These are phyloP conservation scores for Sepiola atlantica DNA, from an alignment of 2,888 invertebrate species.

Conservation along the genomic window DNA sequence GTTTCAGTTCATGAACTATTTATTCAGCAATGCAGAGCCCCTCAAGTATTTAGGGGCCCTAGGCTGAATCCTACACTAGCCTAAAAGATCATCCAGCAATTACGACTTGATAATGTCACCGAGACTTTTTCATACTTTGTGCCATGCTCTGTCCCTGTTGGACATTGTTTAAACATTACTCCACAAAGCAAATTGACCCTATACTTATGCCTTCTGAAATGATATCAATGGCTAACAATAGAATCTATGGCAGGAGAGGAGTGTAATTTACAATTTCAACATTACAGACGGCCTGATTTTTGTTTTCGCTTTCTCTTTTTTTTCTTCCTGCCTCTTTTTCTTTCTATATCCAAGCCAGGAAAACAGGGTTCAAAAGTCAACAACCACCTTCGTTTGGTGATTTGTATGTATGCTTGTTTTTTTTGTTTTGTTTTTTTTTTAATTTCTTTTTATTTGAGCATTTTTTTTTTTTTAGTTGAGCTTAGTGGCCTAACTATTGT, in stretches of 20 bases:
- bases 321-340: background rate
- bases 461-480: too few relatives aligned
- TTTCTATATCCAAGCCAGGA: slow-evolving; percentile 32
- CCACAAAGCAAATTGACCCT: background rate
- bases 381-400: background rate
- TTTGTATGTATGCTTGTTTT: background rate
- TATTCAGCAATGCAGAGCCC: too few relatives aligned
- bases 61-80: too few relatives aligned
- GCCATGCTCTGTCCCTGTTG: background rate
- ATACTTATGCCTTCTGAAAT: background rate
- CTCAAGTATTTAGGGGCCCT: too few relatives aligned
- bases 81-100: background rate
- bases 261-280: background rate
- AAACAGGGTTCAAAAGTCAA: slow-evolving; percentile 22
- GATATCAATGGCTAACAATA: slow-evolving; percentile 32
- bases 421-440: too few relatives aligned
- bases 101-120: background rate
- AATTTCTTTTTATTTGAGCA: too few relatives aligned
- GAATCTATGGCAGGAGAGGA: background rate
- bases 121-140: background rate
- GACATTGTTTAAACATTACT: slow-evolving; percentile 24
- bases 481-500: slow-evolving; percentile 32
- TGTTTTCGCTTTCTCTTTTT: background rate
- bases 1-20: too few relatives aligned
- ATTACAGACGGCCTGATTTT: background rate